Conservation (phyloP, 1,140 invertebrate species). For the Caerostris darwini region DNA sequence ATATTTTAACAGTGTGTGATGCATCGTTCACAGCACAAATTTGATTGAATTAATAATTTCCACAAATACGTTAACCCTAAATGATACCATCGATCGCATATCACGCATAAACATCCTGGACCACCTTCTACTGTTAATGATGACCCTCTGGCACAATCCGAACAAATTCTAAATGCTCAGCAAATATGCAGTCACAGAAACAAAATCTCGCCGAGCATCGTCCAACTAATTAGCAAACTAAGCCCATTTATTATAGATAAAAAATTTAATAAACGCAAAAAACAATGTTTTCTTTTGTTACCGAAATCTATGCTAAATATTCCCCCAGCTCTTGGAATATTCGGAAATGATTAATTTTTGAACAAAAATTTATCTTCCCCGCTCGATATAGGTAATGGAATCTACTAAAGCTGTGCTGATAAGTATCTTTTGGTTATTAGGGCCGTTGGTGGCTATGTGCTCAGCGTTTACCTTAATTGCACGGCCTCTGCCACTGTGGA, state of each 20-base stretch:
- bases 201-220: neutral
- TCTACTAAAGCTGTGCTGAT: slow-evolving; percentile 54
- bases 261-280: slow-evolving; percentile 46
- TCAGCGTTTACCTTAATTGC: slow-evolving; percentile 55
- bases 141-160: neutral
- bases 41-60: neutral
- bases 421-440: slow-evolving; percentile 54
- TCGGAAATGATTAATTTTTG: slow-evolving; percentile 47
- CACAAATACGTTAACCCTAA: neutral
- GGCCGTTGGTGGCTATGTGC: neutral
- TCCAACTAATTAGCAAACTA: slow-evolving; percentile 50
- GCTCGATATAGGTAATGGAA: slow-evolving; percentile 51
- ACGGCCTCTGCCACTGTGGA: neutral
- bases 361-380: slow-evolving; percentile 54
- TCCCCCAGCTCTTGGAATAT: slow-evolving; percentile 37
- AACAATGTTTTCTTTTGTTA: slow-evolving; percentile 55
- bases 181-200: neutral
- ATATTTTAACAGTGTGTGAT: neutral
- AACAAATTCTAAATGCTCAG: neutral
- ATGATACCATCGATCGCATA: neutral
- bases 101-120: neutral
- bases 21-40: neutral
- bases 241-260: neutral
- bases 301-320: slow-evolving; percentile 40
- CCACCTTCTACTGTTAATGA: neutral